Percentiles rank a stretch among this genome's conserved stretches.
Evolutionary conservation across 2,113 vertebrate genomes (phyloP).

Genomic region (Nematolebias whitei): DNA sequence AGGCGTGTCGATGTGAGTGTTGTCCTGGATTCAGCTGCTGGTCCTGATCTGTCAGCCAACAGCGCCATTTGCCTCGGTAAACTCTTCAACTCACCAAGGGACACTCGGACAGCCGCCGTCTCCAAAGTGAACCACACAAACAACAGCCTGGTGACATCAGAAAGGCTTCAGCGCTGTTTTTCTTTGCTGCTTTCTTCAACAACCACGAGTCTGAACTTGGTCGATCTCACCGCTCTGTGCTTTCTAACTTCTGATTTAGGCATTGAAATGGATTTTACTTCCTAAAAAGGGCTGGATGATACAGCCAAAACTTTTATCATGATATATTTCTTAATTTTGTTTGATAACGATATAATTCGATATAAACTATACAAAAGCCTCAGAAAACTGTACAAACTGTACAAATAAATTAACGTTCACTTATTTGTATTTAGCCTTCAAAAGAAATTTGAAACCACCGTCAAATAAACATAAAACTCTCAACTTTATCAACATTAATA

Average conservation of each 20-base stretch:
- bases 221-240: not conserved
- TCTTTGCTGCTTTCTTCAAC: not conserved
- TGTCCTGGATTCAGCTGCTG: slow-evolving; percentile 59
- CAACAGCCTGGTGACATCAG: slow-evolving; percentile 16
- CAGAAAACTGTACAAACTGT: no score
- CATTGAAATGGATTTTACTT: not conserved
- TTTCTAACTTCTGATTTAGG: not conserved
- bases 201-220: not conserved
- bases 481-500: no score
- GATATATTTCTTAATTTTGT: no score
- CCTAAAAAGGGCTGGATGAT: no score
- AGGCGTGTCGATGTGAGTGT: slow-evolving; percentile 12
- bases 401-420: no score
- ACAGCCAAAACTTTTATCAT: no score
- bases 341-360: no score
- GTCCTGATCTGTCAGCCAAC: slow-evolving; percentile 61
- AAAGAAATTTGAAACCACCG: no score
- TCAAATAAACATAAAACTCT: no score
- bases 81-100: slow-evolving; percentile 75
- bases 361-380: not conserved
- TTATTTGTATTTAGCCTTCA: no score
- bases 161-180: slow-evolving; percentile 1
- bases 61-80: slow-evolving; percentile 51
- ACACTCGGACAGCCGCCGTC: slow-evolving; percentile 34
- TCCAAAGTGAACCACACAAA: slow-evolving; percentile 30